Evolutionary conservation across 2,888 invertebrate genomes (phyloP).

Genomic region (Caenorhabditis japonica): DNA sequence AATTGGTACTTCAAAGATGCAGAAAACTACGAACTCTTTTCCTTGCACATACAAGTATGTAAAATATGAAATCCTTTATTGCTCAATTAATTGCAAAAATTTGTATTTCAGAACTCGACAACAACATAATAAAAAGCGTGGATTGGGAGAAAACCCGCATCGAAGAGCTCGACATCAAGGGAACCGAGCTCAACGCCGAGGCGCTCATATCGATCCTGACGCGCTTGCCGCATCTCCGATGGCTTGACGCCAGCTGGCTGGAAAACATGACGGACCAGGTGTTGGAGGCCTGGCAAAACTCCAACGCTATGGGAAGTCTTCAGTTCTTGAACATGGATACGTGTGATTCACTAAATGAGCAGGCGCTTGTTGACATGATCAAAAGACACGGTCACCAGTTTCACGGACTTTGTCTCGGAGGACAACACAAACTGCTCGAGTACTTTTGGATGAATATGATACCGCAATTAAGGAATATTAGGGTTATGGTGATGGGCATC

Average conservation of each 20-base stretch:
- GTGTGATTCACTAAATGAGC: constrained; percentile 94
- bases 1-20: constrained; percentile 92
- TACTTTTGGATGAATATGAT: constrained; percentile 96
- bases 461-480: constrained; percentile 90
- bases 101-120: constrained; percentile 85
- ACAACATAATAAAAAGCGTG: constrained; percentile 92
- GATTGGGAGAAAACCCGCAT: constrained; percentile 96
- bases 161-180: constrained; percentile 91
- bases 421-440: constrained; percentile 90
- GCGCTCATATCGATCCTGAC: constrained; percentile 92
- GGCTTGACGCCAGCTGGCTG: constrained; percentile 94
- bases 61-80: not conserved
- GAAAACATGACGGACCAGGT: constrained; percentile 96
- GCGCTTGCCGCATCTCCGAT: constrained; percentile 87
- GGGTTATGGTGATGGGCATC: constrained; percentile 97
- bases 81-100: not conserved
- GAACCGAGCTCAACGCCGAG: constrained; percentile 93
- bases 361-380: constrained; percentile 91
- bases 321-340: constrained; percentile 92
- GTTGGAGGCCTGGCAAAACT: constrained; percentile 90
- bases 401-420: constrained; percentile 93
- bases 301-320: constrained; percentile 85
- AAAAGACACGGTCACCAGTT: constrained; percentile 90
- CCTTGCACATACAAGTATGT: constrained; percentile 94
- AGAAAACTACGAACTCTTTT: constrained; percentile 90